Conservation (phyloP, 1,140 invertebrate genomes). For the Goniozus legneri region DNA sequence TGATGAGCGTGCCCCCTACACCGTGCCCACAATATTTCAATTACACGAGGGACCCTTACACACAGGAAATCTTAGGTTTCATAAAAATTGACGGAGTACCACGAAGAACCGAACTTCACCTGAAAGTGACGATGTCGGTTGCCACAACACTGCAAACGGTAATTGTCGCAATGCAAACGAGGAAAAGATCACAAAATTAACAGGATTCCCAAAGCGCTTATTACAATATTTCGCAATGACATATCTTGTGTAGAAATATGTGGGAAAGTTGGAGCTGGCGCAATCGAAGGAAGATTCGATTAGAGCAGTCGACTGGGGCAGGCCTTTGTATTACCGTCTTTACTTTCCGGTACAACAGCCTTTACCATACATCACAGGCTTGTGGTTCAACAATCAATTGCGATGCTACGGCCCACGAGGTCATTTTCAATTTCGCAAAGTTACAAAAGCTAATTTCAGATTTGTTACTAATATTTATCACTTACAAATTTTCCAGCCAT, state of each 20-base stretch:
- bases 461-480: neutral
- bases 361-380: slow-evolving; percentile 33
- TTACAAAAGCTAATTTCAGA: neutral
- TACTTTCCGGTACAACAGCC: slow-evolving; percentile 41
- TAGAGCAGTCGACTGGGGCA: slow-evolving; percentile 21
- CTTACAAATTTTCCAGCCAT: slow-evolving; percentile 25
- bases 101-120: slow-evolving; percentile 25
- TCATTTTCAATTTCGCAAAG: slow-evolving; percentile 10
- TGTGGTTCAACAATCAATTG: slow-evolving; percentile 33
- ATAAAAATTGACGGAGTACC: slow-evolving; percentile 34
- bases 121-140: slow-evolving; percentile 35
- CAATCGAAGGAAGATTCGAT: slow-evolving; percentile 31
- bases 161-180: neutral
- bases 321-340: slow-evolving; percentile 35
- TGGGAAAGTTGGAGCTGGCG: slow-evolving; percentile 38
- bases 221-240: neutral
- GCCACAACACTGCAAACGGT: slow-evolving; percentile 31
- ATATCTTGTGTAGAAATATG: slow-evolving; percentile 32
- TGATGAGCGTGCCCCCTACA: too few relatives aligned
- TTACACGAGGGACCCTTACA: slow-evolving; percentile 37
- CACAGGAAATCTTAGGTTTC: slow-evolving; percentile 38
- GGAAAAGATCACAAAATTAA: neutral
- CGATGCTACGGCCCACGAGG: slow-evolving; percentile 33
- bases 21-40: slow-evolving; percentile 49
- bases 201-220: neutral